Base-by-base conservation (phyloP, 2,888 invertebrate species). In the Falcaria lacertinaria region DNA sequence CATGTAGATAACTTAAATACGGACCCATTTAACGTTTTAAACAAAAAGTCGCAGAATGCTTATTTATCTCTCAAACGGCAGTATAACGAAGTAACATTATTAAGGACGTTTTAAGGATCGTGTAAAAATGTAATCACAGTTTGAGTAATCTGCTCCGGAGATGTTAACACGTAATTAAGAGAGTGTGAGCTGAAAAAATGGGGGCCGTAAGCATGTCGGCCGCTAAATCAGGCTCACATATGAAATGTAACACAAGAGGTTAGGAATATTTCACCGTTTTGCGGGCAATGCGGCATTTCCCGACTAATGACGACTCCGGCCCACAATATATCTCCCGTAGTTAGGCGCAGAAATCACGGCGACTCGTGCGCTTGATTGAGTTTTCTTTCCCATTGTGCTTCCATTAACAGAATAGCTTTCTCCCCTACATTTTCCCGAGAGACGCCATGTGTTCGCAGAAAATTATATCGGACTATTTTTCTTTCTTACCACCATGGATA, bases 351-450 rank as follows among this genome's bases (percentile, higher is more conserved):
- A 84, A 87, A 88, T 88, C 85, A 81, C 82, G 69, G 78, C 67
- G 76, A 80, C 80, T 81, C 76, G 81, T 79, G 79, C 77, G 78
- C 80, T 80, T 85, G 85, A 86, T 87, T 85, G 84, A 85, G 84
- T 84, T 85, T 85, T 84, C 85, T 81, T 83, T 84, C 76, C 82
- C 83, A 85, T 84, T 84, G 83, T 81, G 75, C 74, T 72, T 76
- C 83, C 85, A 86, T 87, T 87, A 86, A 76, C 79, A 80, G 75
- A 86, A 86, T 84, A 75, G 85, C 80, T 77, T 81, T 82, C 78
- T 77, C 74, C 75, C 76, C 74, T 71, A 69, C 59, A 57, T 59
- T 69, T 68, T 67, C 67, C 57, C 58, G 48, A 64, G 72, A 75
- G 71, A 70, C 74, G 83, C 72, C 80, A 79, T 83, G 75, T 83